Conservation (phyloP, 2,888 invertebrate genomes). For the Coronaproctus castanopsis region DNA sequence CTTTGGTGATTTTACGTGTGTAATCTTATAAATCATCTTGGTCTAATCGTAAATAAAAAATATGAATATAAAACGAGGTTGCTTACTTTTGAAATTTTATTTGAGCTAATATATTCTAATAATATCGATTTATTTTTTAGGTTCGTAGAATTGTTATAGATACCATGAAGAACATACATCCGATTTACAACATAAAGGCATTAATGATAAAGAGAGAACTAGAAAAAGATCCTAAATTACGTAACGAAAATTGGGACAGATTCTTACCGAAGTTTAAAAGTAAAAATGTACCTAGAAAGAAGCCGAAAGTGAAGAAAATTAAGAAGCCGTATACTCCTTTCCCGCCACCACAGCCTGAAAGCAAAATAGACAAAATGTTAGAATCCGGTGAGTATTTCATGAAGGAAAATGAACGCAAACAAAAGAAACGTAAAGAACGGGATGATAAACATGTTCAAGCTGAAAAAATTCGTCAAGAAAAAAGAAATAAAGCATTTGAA, state of each 20-base stretch:
- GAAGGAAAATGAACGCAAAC: constrained; percentile 55
- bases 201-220: constrained; percentile 93
- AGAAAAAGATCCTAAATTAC: constrained; percentile 75
- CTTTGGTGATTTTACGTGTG: constrained; percentile 1
- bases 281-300: constrained; percentile 74
- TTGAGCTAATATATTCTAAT: too few relatives aligned
- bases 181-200: constrained; percentile 92
- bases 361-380: constrained; percentile 78
- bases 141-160: constrained; percentile 80
- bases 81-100: too few relatives aligned
- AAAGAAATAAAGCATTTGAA: constrained; percentile 56
- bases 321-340: constrained; percentile 95
- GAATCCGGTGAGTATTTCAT: constrained; percentile 96
- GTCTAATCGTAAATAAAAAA: too few relatives aligned
- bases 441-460: constrained; percentile 57
- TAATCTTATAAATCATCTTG: background rate
- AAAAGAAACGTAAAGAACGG: constrained; percentile 48
- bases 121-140: constrained; percentile 22
- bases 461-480: constrained; percentile 49
- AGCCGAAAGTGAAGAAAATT: constrained; percentile 65
- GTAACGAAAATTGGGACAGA: constrained; percentile 87
- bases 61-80: too few relatives aligned
- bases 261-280: constrained; percentile 85
- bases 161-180: constrained; percentile 97
- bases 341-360: constrained; percentile 80